A percentile compares a stretch with the other conserved stretches of the same genome.
Evolutionary conservation across 2,888 invertebrate species (phyloP).

Genomic region (Heliothis peltigera): DNA sequence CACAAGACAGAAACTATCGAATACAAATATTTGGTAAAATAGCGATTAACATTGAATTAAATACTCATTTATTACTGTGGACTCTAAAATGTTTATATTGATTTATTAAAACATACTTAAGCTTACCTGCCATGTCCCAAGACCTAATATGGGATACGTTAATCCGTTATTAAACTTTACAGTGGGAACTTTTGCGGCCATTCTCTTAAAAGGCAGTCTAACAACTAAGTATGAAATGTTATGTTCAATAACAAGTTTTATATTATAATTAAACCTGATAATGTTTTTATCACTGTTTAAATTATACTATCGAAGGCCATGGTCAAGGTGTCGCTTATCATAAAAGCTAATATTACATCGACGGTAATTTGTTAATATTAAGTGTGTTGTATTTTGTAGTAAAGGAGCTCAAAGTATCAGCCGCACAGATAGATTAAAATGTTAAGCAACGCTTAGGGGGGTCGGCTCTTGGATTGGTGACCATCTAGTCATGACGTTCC

Average conservation of each 20-base stretch:
- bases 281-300: constrained; percentile 24
- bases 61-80: too few relatives aligned
- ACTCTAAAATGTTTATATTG: not conserved
- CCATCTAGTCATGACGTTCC: too few relatives aligned
- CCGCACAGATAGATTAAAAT: too few relatives aligned
- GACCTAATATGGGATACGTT: constrained; percentile 88
- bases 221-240: constrained; percentile 24
- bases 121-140: constrained; percentile 91
- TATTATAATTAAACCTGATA: constrained; percentile 23
- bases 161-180: constrained; percentile 86
- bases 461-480: too few relatives aligned
- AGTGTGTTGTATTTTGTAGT: too few relatives aligned
- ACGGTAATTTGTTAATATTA: not conserved
- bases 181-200: constrained; percentile 66
- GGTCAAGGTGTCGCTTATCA: constrained; percentile 23
- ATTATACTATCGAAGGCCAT: constrained; percentile 10
- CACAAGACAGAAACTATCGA: too few relatives aligned
- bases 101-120: not conserved
- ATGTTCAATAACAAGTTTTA: constrained; percentile 17
- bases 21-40: too few relatives aligned
- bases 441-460: too few relatives aligned
- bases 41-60: too few relatives aligned
- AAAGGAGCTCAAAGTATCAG: too few relatives aligned
- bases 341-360: not conserved
- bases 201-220: constrained; percentile 20